Evolutionary conservation across 2,113 vertebrate species (phyloP).

Genomic region (Mustelus asterias): DNA sequence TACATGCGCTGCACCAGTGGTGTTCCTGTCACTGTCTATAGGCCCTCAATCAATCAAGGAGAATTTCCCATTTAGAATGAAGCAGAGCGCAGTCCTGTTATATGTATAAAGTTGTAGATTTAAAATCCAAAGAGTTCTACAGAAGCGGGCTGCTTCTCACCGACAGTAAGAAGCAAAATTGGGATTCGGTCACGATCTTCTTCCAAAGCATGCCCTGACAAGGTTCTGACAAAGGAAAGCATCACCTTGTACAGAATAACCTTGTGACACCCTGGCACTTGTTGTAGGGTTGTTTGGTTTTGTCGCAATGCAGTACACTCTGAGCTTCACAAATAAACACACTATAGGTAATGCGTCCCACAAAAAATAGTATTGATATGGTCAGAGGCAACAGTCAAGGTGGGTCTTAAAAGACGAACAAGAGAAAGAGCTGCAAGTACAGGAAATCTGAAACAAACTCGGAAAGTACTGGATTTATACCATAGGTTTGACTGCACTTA

Average conservation of each 20-base stretch:
- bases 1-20: slow-evolving; percentile 22
- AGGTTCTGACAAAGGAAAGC: neutral
- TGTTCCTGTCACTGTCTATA: slow-evolving; percentile 11
- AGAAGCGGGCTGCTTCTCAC: neutral
- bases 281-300: neutral
- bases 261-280: neutral
- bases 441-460: neutral
- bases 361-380: neutral
- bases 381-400: neutral
- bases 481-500: neutral
- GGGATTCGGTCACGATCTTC: neutral
- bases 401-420: neutral
- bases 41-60: slow-evolving; percentile 11
- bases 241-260: slow-evolving; percentile 16
- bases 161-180: neutral
- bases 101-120: neutral
- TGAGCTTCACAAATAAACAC: neutral
- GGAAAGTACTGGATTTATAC: neutral
- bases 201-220: neutral
- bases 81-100: neutral
- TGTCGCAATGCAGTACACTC: slow-evolving; percentile 12
- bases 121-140: neutral
- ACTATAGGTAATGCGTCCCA: neutral
- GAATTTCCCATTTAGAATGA: slow-evolving; percentile 9
- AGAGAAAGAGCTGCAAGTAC: neutral